These are phyloP conservation scores for Microcebus tavaratra DNA, from an alignment of 2,113 vertebrate species.

Conservation along the genomic window DNA sequence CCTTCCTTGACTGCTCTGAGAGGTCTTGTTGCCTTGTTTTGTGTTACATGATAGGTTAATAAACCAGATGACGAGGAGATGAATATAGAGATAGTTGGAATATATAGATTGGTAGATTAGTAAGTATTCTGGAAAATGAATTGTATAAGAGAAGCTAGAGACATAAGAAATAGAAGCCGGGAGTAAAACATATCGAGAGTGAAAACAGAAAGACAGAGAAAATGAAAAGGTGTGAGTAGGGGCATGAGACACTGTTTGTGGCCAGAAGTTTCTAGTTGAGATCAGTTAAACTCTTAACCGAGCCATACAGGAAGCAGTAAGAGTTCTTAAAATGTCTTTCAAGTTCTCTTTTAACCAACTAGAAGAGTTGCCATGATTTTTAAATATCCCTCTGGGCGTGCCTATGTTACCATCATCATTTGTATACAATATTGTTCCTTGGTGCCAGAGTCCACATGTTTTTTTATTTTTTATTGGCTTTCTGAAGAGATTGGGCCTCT, in stretches of 20 bases:
- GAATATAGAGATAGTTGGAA: not conserved
- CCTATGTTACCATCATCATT: not conserved
- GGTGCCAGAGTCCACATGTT: not conserved
- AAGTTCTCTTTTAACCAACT: not conserved
- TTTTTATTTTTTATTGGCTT: not conserved
- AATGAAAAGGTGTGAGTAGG: not conserved
- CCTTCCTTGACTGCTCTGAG: not conserved
- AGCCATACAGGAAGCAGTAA: not conserved
- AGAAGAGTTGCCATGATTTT: not conserved
- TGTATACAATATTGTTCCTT: not conserved
- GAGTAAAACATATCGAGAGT: not conserved
- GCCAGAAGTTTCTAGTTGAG: not conserved
- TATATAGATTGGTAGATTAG: not conserved
- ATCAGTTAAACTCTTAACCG: not conserved
- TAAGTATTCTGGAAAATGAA: not conserved
- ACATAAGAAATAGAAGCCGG: not conserved
- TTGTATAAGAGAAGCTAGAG: not conserved
- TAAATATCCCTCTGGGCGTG: not conserved
- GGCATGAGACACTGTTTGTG: not conserved
- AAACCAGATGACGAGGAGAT: not conserved
- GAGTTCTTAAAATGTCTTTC: not conserved
- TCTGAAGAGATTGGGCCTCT: not conserved
- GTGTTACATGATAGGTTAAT: not conserved
- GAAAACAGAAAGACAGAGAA: not conserved
- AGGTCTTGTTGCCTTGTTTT: not conserved